Base-by-base conservation (phyloP, 2,888 invertebrate species). In the Campoletis raptor region DNA sequence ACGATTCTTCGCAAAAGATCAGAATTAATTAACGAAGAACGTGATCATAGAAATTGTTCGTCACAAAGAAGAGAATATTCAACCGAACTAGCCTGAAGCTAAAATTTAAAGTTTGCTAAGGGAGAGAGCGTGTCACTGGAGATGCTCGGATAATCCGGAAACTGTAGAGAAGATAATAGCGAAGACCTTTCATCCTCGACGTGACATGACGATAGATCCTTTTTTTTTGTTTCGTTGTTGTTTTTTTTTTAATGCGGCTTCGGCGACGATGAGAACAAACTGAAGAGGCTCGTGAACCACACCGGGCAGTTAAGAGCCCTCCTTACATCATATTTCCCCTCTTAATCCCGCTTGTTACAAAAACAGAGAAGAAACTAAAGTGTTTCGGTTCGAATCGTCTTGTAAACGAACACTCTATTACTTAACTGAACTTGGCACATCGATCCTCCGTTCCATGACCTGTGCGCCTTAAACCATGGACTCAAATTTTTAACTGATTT, bases 11-110 rank as follows among this genome's bases (percentile, higher is more conserved):
- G 74, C 81, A 64, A 76, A 81, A 85, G 36, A 66, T 54, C 64
- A 72, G 85, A 87, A 85, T 87, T 76, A 85, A 82, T 85, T 85
- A 82, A 83, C 64, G 45, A 54, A 67, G 52, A 87, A 85, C 87
- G 82, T 85, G 82, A 82, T 85, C 87, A 64, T 37, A 70, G 79
- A 72, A 82, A 76, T 54, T 40, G 54, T 45, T 73, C 45, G 30
- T 78, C 40, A 15, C 67, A 18, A 57, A 24, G 42, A n/a, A n/a
- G 54, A 61, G 24, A 15, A 78, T 78, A n/a, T 66, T 61, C 10
- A 64, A n/a, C 7, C 37, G 12, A 40, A 30, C n/a, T n/a, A 9
- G 10, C 9, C 36, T 3, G 76, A 45, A 21, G 21, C 10, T 48
- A 10, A 66, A 48, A 77, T 40, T 24, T 8, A 42, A 40, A 74